phyloP scores from a whole-genome alignment of 2,797 vertebrate genomes.

The Coilia nasus region DNA sequence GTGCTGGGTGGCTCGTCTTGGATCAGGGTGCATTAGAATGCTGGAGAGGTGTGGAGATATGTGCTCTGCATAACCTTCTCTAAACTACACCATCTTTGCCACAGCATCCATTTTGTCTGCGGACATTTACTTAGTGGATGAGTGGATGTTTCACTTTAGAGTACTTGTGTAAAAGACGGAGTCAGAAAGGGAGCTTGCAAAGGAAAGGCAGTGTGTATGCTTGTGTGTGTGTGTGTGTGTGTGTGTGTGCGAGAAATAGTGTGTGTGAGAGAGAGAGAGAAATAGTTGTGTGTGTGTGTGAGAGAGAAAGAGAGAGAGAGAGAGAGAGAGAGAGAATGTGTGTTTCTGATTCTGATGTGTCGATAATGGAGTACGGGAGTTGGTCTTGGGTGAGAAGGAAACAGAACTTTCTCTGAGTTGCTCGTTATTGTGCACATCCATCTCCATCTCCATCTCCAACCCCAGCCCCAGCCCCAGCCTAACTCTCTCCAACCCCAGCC shows the following conservation, averaged over 20 bases:
- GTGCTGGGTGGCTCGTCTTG: neutral
- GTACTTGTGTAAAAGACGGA: neutral
- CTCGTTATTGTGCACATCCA: neutral
- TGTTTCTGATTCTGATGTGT: neutral
- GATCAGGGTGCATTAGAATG: neutral
- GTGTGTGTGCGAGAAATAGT: neutral
- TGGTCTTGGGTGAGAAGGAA: neutral
- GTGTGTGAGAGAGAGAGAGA: neutral
- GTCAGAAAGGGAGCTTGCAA: neutral
- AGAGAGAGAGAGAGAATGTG: neutral
- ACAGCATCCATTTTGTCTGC: neutral
- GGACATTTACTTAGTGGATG: neutral
- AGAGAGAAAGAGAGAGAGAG: neutral
- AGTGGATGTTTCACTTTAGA: neutral
- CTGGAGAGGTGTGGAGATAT: neutral
- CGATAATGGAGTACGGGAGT: neutral
- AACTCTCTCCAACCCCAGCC: neutral
- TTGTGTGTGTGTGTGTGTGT: neutral
- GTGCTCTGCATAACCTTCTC: neutral
- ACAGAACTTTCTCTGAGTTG: neutral
- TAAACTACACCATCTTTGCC: neutral
- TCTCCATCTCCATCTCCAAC: neutral
- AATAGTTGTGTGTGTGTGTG: neutral
- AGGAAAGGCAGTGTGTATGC: neutral
- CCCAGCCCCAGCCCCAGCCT: neutral